Evolutionary conservation across 1,140 invertebrate species (phyloP), one percentile per base, ranked within the genome.

Genomic region (Magallana gigas): DNA sequence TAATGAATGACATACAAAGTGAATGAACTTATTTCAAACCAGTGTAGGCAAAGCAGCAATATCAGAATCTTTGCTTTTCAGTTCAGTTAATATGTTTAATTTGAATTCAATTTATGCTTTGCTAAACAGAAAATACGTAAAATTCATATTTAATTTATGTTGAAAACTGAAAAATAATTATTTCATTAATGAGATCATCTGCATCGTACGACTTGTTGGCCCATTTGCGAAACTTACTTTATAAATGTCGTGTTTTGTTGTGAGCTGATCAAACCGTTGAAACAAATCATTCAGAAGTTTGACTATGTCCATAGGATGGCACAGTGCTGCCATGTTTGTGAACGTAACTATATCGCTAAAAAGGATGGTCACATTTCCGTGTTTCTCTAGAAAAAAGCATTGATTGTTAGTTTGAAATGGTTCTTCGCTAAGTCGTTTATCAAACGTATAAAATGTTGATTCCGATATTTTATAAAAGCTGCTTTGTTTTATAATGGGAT

Each of bases 311-410:
- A 95, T 93, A 7, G 95, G 95, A 8, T 92, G 92, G 83, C 95
- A 95, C 80, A 92, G 89, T 7, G 95, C 90, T 56, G 95, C 95
- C 18, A 95, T 95, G 88, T 94, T 95, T 6, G 95, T 95, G 89
- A 95, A 95, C 3, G 94, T 95, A 9, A 95, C 95, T 36, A 95
- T 95, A 86, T 95, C 95, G 56, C 94, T 95, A 90, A 95, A 95
- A 57, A 95, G 90, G n/a, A 95, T 93, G 1, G 95, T 95, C 14
- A 94, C 94, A 36, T 93, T 90, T 18, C 92, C 89, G 89, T 95
- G 95, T 87, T 95, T 95, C 85, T 93, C 94, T 95, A 88, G 60
- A 92, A 59, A 8, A 84, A n/a, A 18, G 18, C 1, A 64, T 4
- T 14, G 14, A 18, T 64, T 64, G 14, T 48, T 48, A 23, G 23